Evolutionary conservation across 1,140 invertebrate genomes (phyloP).

Genomic region (Dendroctonus valens): DNA sequence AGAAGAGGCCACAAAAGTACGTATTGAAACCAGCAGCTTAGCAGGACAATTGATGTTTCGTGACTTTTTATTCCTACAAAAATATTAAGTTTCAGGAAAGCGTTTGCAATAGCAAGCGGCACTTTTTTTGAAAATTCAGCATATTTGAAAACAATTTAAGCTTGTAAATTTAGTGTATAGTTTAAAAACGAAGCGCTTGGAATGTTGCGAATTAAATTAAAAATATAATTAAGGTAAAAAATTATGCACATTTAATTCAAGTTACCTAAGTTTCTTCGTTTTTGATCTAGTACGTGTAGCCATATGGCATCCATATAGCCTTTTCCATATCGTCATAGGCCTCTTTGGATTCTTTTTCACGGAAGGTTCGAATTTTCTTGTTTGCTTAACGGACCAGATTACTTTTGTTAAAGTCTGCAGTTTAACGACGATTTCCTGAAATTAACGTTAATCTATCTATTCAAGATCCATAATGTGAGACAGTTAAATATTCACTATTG

Average conservation of each 20-base stretch:
- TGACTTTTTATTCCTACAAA: slow-evolving; percentile 8
- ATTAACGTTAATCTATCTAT: not conserved
- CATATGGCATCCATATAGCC: slow-evolving; percentile 16
- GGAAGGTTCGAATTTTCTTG: slow-evolving; percentile 13
- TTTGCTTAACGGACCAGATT: slow-evolving; percentile 18
- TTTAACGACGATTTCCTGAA: slow-evolving; percentile 12
- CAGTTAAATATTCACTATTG: no score
- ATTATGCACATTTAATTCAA: not conserved
- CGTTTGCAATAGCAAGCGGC: no score
- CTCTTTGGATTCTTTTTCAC: not conserved
- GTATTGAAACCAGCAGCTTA: slow-evolving; percentile 13
- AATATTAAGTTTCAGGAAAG: not conserved
- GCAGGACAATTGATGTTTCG: slow-evolving; percentile 22
- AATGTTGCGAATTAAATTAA: no score
- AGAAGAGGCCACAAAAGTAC: not conserved
- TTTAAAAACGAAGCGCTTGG: no score
- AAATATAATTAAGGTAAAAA: no score
- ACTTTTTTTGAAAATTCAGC: no score
- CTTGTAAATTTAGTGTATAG: no score
- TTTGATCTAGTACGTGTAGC: slow-evolving; percentile 11
- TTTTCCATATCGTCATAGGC: slow-evolving; percentile 9
- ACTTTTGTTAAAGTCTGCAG: slow-evolving; percentile 10
- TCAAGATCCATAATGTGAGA: no score
- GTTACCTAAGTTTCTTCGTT: slow-evolving; percentile 15
- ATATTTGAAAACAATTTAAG: no score